Evolutionary conservation across 2,888 invertebrate species (phyloP).

Genomic region (Caradrina kadenii): DNA sequence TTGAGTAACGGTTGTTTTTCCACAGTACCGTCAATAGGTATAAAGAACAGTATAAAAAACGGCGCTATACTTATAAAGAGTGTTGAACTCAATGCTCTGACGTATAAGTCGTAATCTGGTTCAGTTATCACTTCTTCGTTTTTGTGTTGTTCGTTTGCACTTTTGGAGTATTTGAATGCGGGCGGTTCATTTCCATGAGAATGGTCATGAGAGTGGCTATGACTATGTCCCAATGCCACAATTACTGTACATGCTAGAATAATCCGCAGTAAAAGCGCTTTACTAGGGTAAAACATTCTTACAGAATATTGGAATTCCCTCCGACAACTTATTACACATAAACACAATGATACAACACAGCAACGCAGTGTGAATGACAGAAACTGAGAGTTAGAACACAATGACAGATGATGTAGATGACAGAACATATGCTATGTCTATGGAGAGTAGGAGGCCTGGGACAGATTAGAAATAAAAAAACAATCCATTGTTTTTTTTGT

Average conservation of each 20-base stretch:
- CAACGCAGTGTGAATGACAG: slow-evolving; percentile 27
- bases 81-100: slow-evolving; percentile 97
- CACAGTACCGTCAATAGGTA: slow-evolving; percentile 96
- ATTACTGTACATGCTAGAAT: slow-evolving; percentile 67
- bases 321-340: slow-evolving; percentile 23
- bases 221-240: slow-evolving; percentile 78
- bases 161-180: slow-evolving; percentile 95
- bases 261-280: slow-evolving; percentile 64
- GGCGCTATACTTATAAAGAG: slow-evolving; percentile 98
- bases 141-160: slow-evolving; percentile 89
- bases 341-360: slow-evolving; percentile 27
- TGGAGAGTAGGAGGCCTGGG: too few relatives aligned
- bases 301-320: slow-evolving; percentile 32
- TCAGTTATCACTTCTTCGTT: slow-evolving; percentile 84
- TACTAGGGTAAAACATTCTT: slow-evolving; percentile 68
- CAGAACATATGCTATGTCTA: too few relatives aligned
- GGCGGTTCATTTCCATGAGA: slow-evolving; percentile 91
- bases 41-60: slow-evolving; percentile 97
- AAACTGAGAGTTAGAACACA: not conserved
- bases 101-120: slow-evolving; percentile 91
- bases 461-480: too few relatives aligned
- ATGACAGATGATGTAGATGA: not conserved
- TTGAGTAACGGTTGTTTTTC: slow-evolving; percentile 97
- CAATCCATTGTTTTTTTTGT: too few relatives aligned
- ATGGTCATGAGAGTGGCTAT: slow-evolving; percentile 84